phyloP scores from a whole-genome alignment of 2,797 vertebrate genomes.

The Sebastes dallii region DNA sequence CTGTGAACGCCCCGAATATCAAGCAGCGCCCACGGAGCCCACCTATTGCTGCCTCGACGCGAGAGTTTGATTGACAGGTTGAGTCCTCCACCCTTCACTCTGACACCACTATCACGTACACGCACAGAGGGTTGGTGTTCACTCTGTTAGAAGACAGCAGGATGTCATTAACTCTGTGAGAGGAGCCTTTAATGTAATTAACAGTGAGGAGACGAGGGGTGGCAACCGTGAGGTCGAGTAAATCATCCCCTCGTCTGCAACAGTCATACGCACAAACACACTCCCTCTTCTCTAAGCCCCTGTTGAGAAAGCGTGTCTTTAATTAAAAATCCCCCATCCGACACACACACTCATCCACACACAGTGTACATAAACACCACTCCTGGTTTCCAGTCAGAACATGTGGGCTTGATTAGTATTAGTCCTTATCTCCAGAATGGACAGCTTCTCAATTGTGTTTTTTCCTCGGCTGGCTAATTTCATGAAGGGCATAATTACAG shows the following conservation, averaged over 20 bases:
- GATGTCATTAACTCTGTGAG: constrained; percentile 68
- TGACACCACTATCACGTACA: neutral
- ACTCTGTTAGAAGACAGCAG: constrained; percentile 57
- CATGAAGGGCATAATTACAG: constrained; percentile 81
- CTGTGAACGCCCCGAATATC: neutral
- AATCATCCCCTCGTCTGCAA: constrained; percentile 40
- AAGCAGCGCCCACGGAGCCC: neutral
- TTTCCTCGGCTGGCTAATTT: constrained; percentile 73
- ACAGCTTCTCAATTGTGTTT: constrained; percentile 73
- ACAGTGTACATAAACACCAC: constrained; percentile 29
- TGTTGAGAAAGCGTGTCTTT: constrained; percentile 63
- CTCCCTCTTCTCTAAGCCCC: constrained; percentile 17
- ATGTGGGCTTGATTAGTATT: constrained; percentile 70
- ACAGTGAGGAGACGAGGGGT: constrained; percentile 44
- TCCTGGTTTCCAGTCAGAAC: constrained; percentile 57
- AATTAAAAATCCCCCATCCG: constrained; percentile 68
- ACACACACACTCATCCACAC: constrained; percentile 14
- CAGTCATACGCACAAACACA: constrained; percentile 14
- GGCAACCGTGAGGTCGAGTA: constrained; percentile 45
- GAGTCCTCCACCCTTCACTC: neutral
- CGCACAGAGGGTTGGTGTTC: constrained; percentile 18
- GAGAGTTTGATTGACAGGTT: constrained; percentile 30
- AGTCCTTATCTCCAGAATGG: constrained; percentile 74
- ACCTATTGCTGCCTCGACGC: neutral
- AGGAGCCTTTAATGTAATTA: constrained; percentile 76